Conservation (phyloP, 2,797 vertebrate genomes). For the Sebastiscus albofasciatus region DNA sequence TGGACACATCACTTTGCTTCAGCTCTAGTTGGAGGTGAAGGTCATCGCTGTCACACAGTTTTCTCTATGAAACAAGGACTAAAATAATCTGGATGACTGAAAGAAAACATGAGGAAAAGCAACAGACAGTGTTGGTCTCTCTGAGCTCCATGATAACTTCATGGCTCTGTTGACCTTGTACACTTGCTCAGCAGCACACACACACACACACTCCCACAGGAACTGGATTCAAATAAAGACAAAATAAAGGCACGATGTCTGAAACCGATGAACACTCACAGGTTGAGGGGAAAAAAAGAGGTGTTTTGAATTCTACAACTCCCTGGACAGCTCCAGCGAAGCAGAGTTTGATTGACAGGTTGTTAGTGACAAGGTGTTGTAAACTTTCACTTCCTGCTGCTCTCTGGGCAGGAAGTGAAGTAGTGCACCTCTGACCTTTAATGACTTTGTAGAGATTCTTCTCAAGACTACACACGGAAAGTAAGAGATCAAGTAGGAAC, state of each 20-base stretch:
- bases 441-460: slow-evolving; percentile 55
- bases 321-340: slow-evolving; percentile 54
- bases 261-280: slow-evolving; percentile 33
- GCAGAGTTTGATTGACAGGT: slow-evolving; percentile 78
- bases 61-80: neutral
- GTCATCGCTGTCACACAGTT: neutral
- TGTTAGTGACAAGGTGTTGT: slow-evolving; percentile 75
- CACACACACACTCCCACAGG: slow-evolving; percentile 9
- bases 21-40: neutral
- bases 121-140: neutral
- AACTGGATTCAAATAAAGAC: slow-evolving; percentile 40
- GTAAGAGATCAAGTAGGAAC: neutral
- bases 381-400: slow-evolving; percentile 79
- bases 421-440: slow-evolving; percentile 70
- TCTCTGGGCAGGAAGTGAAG: slow-evolving; percentile 74
- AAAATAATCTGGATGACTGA: neutral
- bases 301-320: slow-evolving; percentile 75
- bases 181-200: neutral
- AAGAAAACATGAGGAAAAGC: neutral
- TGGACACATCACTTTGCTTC: neutral
- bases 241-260: slow-evolving; percentile 54
- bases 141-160: neutral
- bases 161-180: neutral
- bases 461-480: slow-evolving; percentile 27
- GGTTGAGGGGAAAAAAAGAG: neutral